Percentiles rank a stretch among this genome's conserved stretches.
Conservation (phyloP, 1,140 invertebrate genomes). For the Diachasma alloeum region DNA sequence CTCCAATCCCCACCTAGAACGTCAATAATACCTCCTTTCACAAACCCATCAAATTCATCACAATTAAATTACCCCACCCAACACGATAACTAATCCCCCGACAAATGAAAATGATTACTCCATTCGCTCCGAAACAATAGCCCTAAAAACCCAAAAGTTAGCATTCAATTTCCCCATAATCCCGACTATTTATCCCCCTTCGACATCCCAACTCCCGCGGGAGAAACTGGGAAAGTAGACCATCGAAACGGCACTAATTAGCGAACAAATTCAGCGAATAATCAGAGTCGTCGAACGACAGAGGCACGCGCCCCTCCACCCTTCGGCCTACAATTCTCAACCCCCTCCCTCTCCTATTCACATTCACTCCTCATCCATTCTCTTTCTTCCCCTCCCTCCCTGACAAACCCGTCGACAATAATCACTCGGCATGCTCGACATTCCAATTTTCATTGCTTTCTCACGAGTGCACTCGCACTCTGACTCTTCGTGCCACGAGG, state of each 20-base stretch:
- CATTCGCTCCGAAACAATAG: too few relatives aligned
- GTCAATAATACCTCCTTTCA: too few relatives aligned
- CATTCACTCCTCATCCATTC: background rate
- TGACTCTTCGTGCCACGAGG: background rate
- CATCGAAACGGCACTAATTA: constrained; percentile 38
- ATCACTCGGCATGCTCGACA: constrained; percentile 31
- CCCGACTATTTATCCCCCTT: background rate
- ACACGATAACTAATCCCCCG: too few relatives aligned
- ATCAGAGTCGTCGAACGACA: constrained; percentile 29
- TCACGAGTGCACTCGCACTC: constrained; percentile 21
- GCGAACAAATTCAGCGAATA: constrained; percentile 37
- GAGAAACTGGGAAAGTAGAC: constrained; percentile 3
- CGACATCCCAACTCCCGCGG: background rate
- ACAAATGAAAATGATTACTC: too few relatives aligned
- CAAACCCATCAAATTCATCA: too few relatives aligned
- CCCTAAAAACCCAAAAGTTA: background rate
- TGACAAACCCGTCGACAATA: constrained; percentile 33
- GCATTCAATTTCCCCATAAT: background rate
- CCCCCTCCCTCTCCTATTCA: background rate
- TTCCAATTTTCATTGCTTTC: constrained; percentile 39
- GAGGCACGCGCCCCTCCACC: constrained; percentile 9
- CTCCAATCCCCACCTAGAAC: too few relatives aligned
- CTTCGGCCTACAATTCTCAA: background rate
- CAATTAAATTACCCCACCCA: too few relatives aligned
- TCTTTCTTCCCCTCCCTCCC: background rate